These are phyloP conservation scores for Brachionus rotundiformis DNA, from an alignment of 1,140 invertebrate species.

Conservation along the genomic window DNA sequence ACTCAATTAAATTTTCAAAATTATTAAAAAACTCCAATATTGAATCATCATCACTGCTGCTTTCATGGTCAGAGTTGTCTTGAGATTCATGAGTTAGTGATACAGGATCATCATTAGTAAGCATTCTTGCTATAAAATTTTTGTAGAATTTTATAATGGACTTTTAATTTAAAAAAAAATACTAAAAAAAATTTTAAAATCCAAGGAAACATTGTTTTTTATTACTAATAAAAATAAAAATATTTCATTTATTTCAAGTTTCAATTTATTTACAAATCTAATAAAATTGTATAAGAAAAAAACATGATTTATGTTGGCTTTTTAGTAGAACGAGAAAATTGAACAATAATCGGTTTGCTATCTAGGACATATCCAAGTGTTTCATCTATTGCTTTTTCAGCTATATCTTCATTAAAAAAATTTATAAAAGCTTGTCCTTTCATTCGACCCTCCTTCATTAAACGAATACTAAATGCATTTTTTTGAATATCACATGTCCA, in stretches of 20 bases:
- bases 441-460: constrained; percentile 93
- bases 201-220: background rate
- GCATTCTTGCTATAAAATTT: background rate
- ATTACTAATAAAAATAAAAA: too few species aligned
- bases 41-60: background rate
- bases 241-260: too few species aligned
- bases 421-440: constrained; percentile 92
- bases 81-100: background rate
- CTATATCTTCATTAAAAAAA: constrained; percentile 72
- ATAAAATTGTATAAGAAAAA: background rate
- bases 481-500: constrained; percentile 61
- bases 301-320: background rate
- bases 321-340: constrained; percentile 46
- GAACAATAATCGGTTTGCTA: constrained; percentile 83
- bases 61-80: background rate
- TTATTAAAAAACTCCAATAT: background rate
- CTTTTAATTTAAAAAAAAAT: background rate
- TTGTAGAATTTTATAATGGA: background rate
- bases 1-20: background rate
- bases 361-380: constrained; percentile 85
- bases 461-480: constrained; percentile 76
- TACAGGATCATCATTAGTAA: background rate
- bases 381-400: constrained; percentile 75
- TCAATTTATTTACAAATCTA: background rate
- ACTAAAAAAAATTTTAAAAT: background rate